Conservation (phyloP, 2,113 vertebrate species). For the Phodopus roborovskii region DNA sequence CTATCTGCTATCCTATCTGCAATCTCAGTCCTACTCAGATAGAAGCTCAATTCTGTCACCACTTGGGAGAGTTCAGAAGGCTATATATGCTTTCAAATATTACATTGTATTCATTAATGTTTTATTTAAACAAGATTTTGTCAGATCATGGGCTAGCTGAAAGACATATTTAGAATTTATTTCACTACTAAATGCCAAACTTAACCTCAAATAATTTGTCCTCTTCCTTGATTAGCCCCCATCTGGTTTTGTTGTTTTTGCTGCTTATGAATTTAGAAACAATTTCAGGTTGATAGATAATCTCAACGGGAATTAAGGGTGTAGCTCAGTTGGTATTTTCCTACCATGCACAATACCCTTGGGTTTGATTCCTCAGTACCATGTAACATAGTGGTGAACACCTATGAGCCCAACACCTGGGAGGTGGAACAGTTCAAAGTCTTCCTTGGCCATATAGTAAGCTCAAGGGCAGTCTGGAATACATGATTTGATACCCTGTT, state of each 20-base stretch:
- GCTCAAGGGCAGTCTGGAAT: not conserved
- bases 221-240: not conserved
- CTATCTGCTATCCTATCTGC: not conserved
- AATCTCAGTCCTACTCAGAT: not conserved
- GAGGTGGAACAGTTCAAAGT: not conserved
- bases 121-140: slow-evolving; percentile 16
- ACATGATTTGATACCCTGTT: no score
- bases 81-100: not conserved
- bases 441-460: not conserved
- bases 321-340: not conserved
- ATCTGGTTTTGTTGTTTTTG: not conserved
- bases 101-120: not conserved
- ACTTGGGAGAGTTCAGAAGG: not conserved
- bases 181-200: not conserved
- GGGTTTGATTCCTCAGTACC: not conserved
- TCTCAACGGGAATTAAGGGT: not conserved
- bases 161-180: not conserved
- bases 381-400: not conserved
- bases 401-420: not conserved
- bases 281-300: not conserved
- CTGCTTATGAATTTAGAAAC: not conserved
- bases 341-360: not conserved
- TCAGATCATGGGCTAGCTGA: not conserved
- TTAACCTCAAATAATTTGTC: not conserved
- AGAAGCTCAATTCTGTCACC: not conserved